phyloP scores from a whole-genome alignment of 2,888 invertebrate genomes.

The Oxytorus armatus region DNA sequence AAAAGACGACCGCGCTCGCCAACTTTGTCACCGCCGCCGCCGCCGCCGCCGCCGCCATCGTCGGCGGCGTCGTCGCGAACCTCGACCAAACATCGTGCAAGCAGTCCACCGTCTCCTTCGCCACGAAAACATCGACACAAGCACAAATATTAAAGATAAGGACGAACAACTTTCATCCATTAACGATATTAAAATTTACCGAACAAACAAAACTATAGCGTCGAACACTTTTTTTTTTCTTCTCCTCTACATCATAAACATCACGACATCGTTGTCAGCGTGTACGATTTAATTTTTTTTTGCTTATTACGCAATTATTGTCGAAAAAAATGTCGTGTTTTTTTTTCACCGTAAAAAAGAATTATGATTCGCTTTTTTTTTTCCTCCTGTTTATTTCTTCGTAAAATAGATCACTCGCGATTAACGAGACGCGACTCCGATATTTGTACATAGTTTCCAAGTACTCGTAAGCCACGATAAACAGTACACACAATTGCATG shows the following conservation, averaged over 20 bases:
- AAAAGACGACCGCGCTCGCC: conserved; percentile 81
- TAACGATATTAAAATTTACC: too few relatives aligned
- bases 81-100: conserved; percentile 79
- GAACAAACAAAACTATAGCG: neutral
- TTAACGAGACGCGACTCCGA: neutral
- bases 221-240: neutral
- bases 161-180: too few relatives aligned
- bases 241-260: neutral
- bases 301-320: too few relatives aligned
- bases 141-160: conserved; percentile 84
- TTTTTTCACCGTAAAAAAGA: too few relatives aligned
- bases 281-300: conserved; percentile 10
- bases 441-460: conserved; percentile 55
- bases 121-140: conserved; percentile 86
- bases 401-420: neutral
- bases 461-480: conserved; percentile 1
- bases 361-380: conserved; percentile 11
- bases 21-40: conserved; percentile 81
- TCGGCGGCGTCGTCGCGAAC: conserved; percentile 77
- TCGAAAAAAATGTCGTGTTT: too few relatives aligned
- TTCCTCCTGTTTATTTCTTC: neutral
- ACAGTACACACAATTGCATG: conserved; percentile 25
- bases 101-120: conserved; percentile 84
- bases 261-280: neutral
- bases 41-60: conserved; percentile 80